These are phyloP conservation scores for Styela plicata DNA, from an alignment of 23 tunicate species.

Conservation along the genomic window DNA sequence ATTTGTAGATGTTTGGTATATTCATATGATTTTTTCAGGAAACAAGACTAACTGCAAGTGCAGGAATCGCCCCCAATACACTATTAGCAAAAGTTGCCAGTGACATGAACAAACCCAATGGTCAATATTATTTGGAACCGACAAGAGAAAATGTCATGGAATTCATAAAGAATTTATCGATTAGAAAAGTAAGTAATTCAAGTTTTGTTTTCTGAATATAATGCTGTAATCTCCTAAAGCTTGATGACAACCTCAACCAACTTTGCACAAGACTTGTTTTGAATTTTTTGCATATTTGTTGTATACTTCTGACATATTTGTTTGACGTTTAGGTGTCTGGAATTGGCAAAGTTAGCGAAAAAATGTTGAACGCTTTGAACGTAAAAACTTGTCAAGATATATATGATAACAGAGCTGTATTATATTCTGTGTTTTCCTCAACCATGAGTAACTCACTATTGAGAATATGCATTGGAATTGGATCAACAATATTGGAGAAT, in stretches of 20 bases:
- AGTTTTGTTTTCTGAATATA: neutral
- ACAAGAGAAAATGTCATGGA: slow-evolving; percentile 42
- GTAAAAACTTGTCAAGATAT: slow-evolving; percentile 61
- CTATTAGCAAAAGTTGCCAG: slow-evolving; percentile 93
- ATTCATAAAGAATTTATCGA: slow-evolving; percentile 56
- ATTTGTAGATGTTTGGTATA: too few species aligned
- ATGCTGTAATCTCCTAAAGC: neutral
- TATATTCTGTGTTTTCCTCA: slow-evolving; percentile 54
- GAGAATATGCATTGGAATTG: slow-evolving; percentile 46
- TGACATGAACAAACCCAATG: slow-evolving; percentile 98
- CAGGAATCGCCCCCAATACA: slow-evolving; percentile 89
- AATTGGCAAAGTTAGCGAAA: slow-evolving; percentile 89
- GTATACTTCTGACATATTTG: too few species aligned
- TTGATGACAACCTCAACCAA: too few species aligned
- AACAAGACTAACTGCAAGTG: slow-evolving; percentile 93
- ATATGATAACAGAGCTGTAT: slow-evolving; percentile 36
- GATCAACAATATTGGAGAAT: slow-evolving; percentile 42
- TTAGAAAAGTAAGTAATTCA: slow-evolving; percentile 71
- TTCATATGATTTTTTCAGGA: slow-evolving; percentile 50
- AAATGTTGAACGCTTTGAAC: slow-evolving; percentile 50
- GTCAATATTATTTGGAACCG: slow-evolving; percentile 54
- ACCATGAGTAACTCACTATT: slow-evolving; percentile 54
- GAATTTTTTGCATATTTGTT: too few species aligned
- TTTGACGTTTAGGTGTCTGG: slow-evolving; percentile 89
- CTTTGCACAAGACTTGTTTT: too few species aligned